Evolutionary conservation across 2,888 invertebrate species (phyloP).

Genomic region (Silvanus unidentatus): DNA sequence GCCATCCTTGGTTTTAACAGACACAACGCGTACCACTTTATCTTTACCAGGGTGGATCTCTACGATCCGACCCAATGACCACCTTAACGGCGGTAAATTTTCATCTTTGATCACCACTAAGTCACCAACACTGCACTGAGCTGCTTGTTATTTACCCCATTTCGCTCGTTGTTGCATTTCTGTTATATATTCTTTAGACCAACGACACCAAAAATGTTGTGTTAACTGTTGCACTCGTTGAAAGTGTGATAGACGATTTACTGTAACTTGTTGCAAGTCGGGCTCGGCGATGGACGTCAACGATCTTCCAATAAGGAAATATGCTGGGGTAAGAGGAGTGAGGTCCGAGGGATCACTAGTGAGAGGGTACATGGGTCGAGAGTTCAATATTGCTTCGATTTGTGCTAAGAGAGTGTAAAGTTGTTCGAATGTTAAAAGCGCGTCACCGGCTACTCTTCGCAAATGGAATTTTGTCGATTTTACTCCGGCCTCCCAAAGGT

Average conservation of each 20-base stretch:
- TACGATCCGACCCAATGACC: no score
- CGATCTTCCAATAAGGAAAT: constrained; percentile 13
- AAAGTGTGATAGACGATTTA: no score
- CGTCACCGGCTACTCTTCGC: constrained; percentile 15
- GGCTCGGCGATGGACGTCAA: constrained; percentile 8
- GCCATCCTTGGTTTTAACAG: no score
- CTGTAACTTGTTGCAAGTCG: no score
- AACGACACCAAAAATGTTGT: no score
- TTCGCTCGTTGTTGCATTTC: constrained; percentile 9
- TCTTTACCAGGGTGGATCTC: no score
- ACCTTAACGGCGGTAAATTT: no score
- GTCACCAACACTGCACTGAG: not conserved
- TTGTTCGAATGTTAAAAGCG: constrained; percentile 23
- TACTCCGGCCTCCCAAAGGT: constrained; percentile 14
- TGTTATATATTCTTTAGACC: constrained; percentile 5
- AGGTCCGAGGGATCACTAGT: constrained; percentile 14
- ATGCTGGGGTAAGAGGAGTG: constrained; percentile 13
- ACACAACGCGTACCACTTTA: no score
- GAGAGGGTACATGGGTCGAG: constrained; percentile 21
- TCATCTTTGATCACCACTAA: no score
- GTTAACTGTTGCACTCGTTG: no score
- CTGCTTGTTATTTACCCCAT: not conserved
- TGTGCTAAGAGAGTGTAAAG: constrained; percentile 23
- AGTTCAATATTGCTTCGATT: constrained; percentile 27
- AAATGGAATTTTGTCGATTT: constrained; percentile 10